Evolutionary conservation across 2,113 vertebrate species (phyloP).

Genomic region (Papio anubis): DNA sequence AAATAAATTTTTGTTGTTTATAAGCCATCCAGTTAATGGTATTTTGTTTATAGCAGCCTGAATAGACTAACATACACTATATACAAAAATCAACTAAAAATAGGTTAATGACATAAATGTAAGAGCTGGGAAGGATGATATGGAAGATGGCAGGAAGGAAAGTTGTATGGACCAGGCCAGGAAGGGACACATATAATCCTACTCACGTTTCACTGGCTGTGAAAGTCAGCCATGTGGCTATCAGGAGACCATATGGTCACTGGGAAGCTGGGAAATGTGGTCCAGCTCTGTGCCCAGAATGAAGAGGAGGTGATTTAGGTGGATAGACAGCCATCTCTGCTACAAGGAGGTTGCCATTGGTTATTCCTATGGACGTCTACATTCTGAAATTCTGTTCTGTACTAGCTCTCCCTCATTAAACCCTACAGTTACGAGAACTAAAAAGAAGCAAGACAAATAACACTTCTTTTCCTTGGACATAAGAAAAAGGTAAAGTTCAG

Average conservation of each 20-base stretch:
- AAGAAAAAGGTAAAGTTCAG: background rate
- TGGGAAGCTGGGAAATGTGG: background rate
- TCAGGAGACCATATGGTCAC: background rate
- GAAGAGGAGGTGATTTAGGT: background rate
- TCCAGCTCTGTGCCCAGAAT: background rate
- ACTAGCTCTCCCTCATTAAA: background rate
- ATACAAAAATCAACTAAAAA: background rate
- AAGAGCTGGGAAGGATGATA: background rate
- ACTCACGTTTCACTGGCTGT: background rate
- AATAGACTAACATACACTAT: background rate
- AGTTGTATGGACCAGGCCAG: background rate
- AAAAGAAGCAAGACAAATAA: background rate
- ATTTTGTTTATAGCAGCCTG: background rate
- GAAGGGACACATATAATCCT: background rate
- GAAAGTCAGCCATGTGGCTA: background rate
- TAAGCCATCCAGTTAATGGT: background rate
- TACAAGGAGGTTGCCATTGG: background rate
- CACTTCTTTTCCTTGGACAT: background rate
- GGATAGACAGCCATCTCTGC: background rate
- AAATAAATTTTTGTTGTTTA: background rate
- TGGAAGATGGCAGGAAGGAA: background rate
- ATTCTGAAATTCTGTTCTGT: background rate
- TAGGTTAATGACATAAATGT: background rate
- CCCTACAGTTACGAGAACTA: background rate
- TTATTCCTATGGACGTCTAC: background rate